These are phyloP conservation scores for Nomada fucata DNA, from an alignment of 2,888 invertebrate species.

Conservation along the genomic window DNA sequence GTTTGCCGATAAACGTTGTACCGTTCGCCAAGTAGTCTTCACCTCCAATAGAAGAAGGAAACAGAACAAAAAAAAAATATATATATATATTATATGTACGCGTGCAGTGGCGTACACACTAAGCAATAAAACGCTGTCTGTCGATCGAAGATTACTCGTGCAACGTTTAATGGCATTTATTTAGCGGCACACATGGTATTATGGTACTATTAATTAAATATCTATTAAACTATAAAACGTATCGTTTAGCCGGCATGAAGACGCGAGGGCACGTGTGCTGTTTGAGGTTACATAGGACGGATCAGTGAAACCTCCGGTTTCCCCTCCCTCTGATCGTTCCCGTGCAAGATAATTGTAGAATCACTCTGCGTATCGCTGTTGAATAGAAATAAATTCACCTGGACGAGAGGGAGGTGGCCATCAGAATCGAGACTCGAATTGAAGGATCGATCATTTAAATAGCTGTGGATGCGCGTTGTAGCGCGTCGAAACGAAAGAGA, in stretches of 20 bases:
- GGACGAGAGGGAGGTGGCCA: background rate
- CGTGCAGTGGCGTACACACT: background rate
- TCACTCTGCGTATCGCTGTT: background rate
- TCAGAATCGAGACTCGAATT: conserved; percentile 38
- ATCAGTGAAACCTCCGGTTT: background rate
- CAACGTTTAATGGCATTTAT: conserved; percentile 44
- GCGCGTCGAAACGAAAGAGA: conserved; percentile 43
- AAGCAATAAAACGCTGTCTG: conserved; percentile 32
- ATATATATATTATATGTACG: no score
- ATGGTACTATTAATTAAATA: conserved; percentile 39
- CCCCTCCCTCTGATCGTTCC: background rate
- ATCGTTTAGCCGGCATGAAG: conserved; percentile 18
- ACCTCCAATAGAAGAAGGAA: no score
- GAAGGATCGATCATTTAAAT: conserved; percentile 46
- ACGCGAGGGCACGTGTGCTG: background rate
- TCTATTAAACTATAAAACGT: conserved; percentile 31
- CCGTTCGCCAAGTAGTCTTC: background rate
- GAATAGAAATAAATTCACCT: no score
- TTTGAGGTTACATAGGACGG: background rate
- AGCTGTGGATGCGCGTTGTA: conserved; percentile 62
- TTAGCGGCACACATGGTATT: conserved; percentile 42
- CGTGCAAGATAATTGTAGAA: background rate
- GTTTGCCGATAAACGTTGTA: background rate
- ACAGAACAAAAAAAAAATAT: background rate
- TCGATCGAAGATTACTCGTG: conserved; percentile 26